Evolutionary conservation across 2,797 vertebrate species (phyloP), one percentile per base, ranked within the genome.

Genomic region (Falco rusticolus): DNA sequence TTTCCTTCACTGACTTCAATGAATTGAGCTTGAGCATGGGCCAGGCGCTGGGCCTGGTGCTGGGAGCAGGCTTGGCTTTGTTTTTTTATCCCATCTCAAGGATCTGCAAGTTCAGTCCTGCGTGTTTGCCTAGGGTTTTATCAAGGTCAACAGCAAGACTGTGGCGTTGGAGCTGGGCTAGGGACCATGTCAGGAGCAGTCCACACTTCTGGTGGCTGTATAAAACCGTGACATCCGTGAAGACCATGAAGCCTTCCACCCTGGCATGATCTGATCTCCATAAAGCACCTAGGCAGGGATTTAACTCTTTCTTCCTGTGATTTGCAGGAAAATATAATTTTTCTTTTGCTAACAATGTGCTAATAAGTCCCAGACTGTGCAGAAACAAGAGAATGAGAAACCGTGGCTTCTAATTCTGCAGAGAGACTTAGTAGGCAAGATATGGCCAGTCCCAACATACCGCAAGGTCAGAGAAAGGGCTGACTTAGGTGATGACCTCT

Each of bases 1-100:
- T 86, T 90, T 91, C 93, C 84, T 95, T 91, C 89, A 76, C 54
- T 92, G 89, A 79, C 86, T 95, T 87, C 77, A 79, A 21, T 9
- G 59, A 95, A 90, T 61, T 28, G 84, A 60, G 87, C 77, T 89
- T 93, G 89, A 91, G 54, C 0, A 0, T 0, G 1, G 50, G 91
- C 91, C 84, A 87, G 89, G 45, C 83, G 20, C 48, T 10, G 31
- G 53, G 85, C n/a, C 75, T 26, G 50, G 59, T 25, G 13, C 79
- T 66, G 37, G 68, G 6, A 61, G 41, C 37, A 80, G 48, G 37
- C 51, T 75, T 69, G 4, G 3, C 4, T 65, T 70, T 50, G 13
- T 60, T 84, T 79, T 86, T 57, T 64, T 26, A 31, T 63, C 48
- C 47, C 63, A 37, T 24, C 31, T 84, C 68, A 43, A 84, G 69